Evolutionary conservation across 1,140 invertebrate genomes (phyloP), one percentile per base, ranked within the genome.

Genomic region (Drosophila orosa): DNA sequence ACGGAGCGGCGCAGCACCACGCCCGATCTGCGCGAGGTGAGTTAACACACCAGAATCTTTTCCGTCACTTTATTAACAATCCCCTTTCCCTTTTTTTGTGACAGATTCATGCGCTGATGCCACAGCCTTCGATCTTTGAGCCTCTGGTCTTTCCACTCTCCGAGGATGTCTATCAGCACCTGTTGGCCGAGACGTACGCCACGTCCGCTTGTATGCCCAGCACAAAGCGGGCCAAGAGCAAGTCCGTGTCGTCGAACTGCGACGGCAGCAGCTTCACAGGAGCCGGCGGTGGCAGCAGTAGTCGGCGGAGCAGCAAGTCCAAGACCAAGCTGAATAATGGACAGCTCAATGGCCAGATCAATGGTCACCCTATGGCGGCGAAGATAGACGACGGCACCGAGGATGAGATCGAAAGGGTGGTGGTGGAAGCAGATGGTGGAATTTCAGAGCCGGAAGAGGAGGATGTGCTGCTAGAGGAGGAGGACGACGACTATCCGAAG

Each of bases 1-100:
- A 12, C 91, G 91, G 60, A 93, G 86, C 66, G 91, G 62, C 61
- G 86, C 47, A 73, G 89, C 48, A 79, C 91, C 55, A 92, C 90
- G 39, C 92, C 93, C 39, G 93, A 86, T 31, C 37, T 58, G n/a
- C 52, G 72, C 55, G 83, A 94, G 91, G 93, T 94, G 2, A 27
- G 7, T 3, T 0, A 19, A 6, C 3, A 9, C 22, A 15, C 6
- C 12, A 7, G 0, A 44, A 44, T 22, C 13, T 22, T 74, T 22
- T 45, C 5, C 13, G 5, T 5, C 5, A 15, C 42, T 24, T 24
- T 50, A 19, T 19, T 22, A 52, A 52, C 19, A 10, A 35, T 22
- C 4, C 1, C 6, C 19, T 68, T 61, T 25, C 24, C n/a, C n/a
- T 10, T 61, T 19, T 42, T 47, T 35, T 39, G 9, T 15, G 0